Conservation (phyloP, 2,888 invertebrate species). For the Zaprionus obscuricornis region DNA sequence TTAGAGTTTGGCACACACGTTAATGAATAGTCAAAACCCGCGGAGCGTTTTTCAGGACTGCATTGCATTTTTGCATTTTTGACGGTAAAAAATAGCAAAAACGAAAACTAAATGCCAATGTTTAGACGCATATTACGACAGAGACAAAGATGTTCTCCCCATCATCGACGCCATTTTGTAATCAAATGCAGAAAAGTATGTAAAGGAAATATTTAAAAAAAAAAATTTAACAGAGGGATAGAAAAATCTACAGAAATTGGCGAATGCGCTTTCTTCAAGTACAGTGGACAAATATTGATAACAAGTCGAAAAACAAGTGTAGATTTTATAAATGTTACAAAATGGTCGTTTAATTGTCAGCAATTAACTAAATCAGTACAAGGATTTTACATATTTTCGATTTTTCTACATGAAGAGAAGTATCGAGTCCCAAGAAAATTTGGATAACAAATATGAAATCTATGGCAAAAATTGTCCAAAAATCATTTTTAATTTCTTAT, state of each 20-base stretch:
- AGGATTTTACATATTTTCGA: too few relatives aligned
- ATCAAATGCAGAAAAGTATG: constrained; percentile 72
- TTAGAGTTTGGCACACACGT: constrained; percentile 67
- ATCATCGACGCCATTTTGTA: constrained; percentile 64
- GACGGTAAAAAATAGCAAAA: constrained; percentile 33
- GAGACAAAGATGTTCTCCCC: constrained; percentile 23
- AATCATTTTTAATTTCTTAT: too few relatives aligned
- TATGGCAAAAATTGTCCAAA: too few relatives aligned
- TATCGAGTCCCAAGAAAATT: too few relatives aligned
- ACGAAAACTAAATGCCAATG: constrained; percentile 71
- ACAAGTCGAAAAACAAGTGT: not conserved
- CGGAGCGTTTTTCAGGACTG: constrained; percentile 49
- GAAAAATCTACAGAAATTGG: not conserved
- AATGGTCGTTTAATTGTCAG: too few relatives aligned
- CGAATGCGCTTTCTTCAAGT: constrained; percentile 35
- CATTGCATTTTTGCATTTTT: constrained; percentile 54
- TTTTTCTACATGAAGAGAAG: too few relatives aligned
- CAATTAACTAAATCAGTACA: too few relatives aligned
- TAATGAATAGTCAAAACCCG: constrained; percentile 54
- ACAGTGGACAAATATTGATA: constrained; percentile 29
- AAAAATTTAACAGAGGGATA: not conserved
- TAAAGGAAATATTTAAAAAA: constrained; percentile 44
- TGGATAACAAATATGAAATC: too few relatives aligned
- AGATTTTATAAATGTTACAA: too few relatives aligned
- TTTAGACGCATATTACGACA: constrained; percentile 72